Conservation (phyloP, 1,140 invertebrate species). For the Drosophila sucinea region DNA sequence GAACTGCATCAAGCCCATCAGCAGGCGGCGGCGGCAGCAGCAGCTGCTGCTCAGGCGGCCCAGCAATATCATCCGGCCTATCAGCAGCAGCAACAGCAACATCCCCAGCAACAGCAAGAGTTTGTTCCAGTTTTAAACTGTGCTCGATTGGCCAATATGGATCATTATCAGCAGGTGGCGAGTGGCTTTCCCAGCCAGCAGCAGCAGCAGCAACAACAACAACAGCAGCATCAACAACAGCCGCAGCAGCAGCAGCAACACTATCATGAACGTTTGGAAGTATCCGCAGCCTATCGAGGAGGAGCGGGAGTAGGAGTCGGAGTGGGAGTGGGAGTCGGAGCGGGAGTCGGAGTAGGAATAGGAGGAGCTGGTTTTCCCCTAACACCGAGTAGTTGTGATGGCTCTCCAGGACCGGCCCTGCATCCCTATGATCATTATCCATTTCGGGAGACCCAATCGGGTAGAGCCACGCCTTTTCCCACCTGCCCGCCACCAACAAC, state of each 20-base stretch:
- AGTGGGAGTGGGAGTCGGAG: background rate
- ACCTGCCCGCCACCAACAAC: slow-evolving; percentile 61
- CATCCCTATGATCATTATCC: slow-evolving; percentile 85
- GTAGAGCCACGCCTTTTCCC: slow-evolving; percentile 87
- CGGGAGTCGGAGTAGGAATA: background rate
- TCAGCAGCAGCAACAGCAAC: slow-evolving; percentile 45
- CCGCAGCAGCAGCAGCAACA: slow-evolving; percentile 28
- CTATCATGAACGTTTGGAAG: slow-evolving; percentile 2
- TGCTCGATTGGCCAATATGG: slow-evolving; percentile 73
- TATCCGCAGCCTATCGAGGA: slow-evolving; percentile 37
- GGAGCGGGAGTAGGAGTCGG: slow-evolving; percentile 23
- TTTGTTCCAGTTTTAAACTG: slow-evolving; percentile 76
- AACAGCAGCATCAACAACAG: slow-evolving; percentile 24
- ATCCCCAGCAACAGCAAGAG: slow-evolving; percentile 66
- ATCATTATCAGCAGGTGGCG: slow-evolving; percentile 73
- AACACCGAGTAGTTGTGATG: slow-evolving; percentile 45
- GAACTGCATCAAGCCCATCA: slow-evolving; percentile 83
- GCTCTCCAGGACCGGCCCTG: slow-evolving; percentile 41
- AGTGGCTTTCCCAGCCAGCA: slow-evolving; percentile 50
- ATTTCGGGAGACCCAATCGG: slow-evolving; percentile 83
- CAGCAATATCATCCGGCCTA: slow-evolving; percentile 70
- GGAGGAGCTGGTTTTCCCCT: slow-evolving; percentile 26
- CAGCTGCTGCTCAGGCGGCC: slow-evolving; percentile 62
- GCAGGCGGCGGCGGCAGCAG: slow-evolving; percentile 61
- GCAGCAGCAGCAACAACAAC: slow-evolving; percentile 43